These are phyloP conservation scores for Pantala flavescens DNA, from an alignment of 1,140 invertebrate species.

Conservation along the genomic window DNA sequence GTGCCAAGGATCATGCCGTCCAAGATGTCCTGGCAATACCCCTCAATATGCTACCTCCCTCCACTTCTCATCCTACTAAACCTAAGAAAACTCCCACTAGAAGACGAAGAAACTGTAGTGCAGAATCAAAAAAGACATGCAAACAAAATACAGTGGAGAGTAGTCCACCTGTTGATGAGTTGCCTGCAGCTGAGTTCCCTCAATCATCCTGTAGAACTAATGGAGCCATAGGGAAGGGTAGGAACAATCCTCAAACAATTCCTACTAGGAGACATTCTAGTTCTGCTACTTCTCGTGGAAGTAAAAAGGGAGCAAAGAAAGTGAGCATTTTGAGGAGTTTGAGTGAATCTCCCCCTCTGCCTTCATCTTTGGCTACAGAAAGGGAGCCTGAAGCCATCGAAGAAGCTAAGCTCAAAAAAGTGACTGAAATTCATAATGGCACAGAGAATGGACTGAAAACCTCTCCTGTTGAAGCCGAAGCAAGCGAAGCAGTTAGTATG, in stretches of 20 bases:
- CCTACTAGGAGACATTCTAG: constrained; percentile 12
- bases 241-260: background rate
- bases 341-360: constrained; percentile 12
- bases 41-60: background rate
- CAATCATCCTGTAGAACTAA: constrained; percentile 6
- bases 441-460: no score
- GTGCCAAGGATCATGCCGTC: background rate
- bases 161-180: background rate
- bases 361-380: background rate
- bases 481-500: background rate
- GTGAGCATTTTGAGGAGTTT: constrained; percentile 10
- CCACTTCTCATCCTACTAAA: background rate
- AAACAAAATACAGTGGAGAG: constrained; percentile 17
- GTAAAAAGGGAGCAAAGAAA: constrained; percentile 22
- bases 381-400: background rate
- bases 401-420: no score
- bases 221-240: background rate
- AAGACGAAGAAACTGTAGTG: constrained; percentile 11
- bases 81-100: background rate
- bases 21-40: background rate
- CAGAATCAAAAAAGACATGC: constrained; percentile 16
- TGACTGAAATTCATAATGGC: no score
- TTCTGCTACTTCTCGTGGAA: constrained; percentile 16
- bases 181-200: background rate
- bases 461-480: background rate